Base-by-base conservation (phyloP, 30 jellyfish, hydroid and myxozoan species). In the Rhopilema esculentum region DNA sequence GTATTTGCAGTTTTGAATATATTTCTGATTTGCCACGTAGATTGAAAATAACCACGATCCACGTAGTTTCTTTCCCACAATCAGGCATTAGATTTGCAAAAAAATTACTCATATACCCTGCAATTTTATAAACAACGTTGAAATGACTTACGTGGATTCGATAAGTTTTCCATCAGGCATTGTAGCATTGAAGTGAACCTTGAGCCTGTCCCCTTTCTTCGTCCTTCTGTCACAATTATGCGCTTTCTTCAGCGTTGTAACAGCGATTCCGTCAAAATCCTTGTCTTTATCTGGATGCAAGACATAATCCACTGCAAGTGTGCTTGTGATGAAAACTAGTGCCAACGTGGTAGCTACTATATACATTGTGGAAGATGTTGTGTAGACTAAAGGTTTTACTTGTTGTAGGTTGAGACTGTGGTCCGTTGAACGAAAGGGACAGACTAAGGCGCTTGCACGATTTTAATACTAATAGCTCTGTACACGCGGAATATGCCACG, bases 141-240 rank as follows among this genome's bases (percentile, higher is more conserved):
- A n/a, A n/a, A n/a, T n/a, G 40, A 77, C 98, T 94, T 80, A 94
- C 99, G 90, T 94, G 66, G 97, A 82, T 57, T 94, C 99, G 69
- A 94, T 49, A 20, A 68, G 82, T 24, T 81, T 77, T 1, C 97
- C 97, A 81, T 94, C 99, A 12, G 88, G 87, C 88, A 94, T 72
- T 21, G 97, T 82, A 2, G 96, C 97, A 65, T 94, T 94, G 89
- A 79, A 94, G 29, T 90, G 72, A 19, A 94, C 97, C 49, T 79
- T 85, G 64, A 94, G 52, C 8, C 81, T 53, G 69, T 94, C 99
- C 16, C 99, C 99, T 26, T 74, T 72, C 69, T 89, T 82, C 22
- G 97, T 94, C 48, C 89, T 90, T 48, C 96, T 83, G 23, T 80
- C 93, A 73, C 99, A 94, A 40, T 78, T 49, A 0, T 75, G 61